phyloP scores from a whole-genome alignment of 2,797 vertebrate genomes.

The Hoplostethus mediterraneus region DNA sequence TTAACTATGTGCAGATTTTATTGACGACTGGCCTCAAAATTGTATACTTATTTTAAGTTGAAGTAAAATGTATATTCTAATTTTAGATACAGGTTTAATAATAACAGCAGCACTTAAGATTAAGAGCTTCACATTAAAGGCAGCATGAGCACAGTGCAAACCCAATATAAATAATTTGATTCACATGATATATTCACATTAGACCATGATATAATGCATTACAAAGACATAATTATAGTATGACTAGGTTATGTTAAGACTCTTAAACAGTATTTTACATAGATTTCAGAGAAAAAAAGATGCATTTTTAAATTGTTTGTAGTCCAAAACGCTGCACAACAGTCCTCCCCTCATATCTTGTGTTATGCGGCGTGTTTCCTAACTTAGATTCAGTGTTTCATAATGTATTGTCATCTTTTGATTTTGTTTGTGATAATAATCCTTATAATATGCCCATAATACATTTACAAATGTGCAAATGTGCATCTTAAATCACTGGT shows the following conservation, averaged over 20 bases:
- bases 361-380: too few relatives aligned
- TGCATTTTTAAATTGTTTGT: not conserved
- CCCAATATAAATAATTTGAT: not conserved
- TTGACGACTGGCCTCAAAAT: constrained; percentile 1
- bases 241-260: too few relatives aligned
- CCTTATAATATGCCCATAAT: not conserved
- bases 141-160: not conserved
- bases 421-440: not conserved
- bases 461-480: not conserved
- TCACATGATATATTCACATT: not conserved
- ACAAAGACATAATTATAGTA: not conserved
- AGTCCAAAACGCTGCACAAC: too few relatives aligned
- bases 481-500: not conserved
- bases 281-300: not conserved
- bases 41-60: constrained; percentile 30
- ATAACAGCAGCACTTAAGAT: constrained; percentile 7
- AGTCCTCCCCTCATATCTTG: too few relatives aligned
- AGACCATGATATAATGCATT: not conserved
- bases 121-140: not conserved
- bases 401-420: too few relatives aligned
- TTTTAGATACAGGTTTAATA: constrained; percentile 7
- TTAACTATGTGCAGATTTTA: too few relatives aligned
- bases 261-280: not conserved
- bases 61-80: constrained; percentile 18
- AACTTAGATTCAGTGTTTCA: too few relatives aligned